Percentiles rank a stretch among this genome's conserved stretches.
Conservation (phyloP, 1,140 invertebrate genomes). For the Tetramorium simillimum region DNA sequence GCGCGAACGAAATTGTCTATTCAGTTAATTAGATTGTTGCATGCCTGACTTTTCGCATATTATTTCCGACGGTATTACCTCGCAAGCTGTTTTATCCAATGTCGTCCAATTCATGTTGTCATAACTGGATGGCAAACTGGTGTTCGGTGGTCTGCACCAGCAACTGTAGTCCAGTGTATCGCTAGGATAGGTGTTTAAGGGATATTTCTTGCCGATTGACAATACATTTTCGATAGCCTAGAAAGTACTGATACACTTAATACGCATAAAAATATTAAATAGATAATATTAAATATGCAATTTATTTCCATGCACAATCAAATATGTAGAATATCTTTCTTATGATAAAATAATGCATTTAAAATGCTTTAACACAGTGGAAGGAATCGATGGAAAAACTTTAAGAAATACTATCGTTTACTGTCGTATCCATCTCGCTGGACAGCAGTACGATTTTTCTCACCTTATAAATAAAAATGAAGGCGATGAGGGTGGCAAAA, state of each 20-base stretch:
- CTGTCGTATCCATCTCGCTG: neutral
- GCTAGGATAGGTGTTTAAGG: constrained; percentile 88
- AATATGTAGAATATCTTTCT: neutral
- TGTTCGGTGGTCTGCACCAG: constrained; percentile 87
- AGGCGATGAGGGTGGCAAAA: constrained; percentile 98
- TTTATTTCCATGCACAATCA: neutral
- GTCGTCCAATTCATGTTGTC: constrained; percentile 86
- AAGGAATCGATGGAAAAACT: neutral
- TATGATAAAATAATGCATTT: neutral
- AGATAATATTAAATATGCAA: neutral
- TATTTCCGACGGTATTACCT: constrained; percentile 82
- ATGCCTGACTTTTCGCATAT: neutral
- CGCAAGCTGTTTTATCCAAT: constrained; percentile 88
- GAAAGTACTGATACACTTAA: constrained; percentile 32
- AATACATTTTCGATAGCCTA: constrained; percentile 94
- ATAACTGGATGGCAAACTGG: constrained; percentile 78
- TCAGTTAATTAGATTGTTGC: neutral
- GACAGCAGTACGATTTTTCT: neutral
- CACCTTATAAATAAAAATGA: constrained; percentile 99
- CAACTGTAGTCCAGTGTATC: constrained; percentile 88
- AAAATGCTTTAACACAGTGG: neutral
- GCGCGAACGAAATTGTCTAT: neutral
- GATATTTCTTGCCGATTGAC: constrained; percentile 93
- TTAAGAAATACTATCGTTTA: neutral
- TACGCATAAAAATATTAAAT: neutral